Conservation (phyloP, 2,113 vertebrate genomes). For the Amphiprion percula region DNA sequence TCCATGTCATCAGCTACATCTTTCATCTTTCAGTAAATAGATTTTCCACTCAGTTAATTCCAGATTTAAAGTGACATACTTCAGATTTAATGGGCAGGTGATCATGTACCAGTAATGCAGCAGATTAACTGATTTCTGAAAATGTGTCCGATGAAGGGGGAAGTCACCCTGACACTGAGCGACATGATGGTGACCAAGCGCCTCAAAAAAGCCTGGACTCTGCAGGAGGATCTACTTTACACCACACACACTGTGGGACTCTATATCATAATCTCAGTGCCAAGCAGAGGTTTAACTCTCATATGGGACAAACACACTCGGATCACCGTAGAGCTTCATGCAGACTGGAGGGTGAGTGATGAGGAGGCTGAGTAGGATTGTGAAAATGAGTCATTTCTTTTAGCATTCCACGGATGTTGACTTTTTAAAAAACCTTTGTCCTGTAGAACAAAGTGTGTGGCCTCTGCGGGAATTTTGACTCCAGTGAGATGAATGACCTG, state of each 20-base stretch:
- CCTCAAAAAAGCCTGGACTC: conserved; percentile 9
- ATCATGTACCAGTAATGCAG: background rate
- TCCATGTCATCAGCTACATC: background rate
- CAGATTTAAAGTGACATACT: background rate
- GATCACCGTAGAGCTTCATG: conserved; percentile 80
- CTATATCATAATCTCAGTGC: conserved; percentile 84
- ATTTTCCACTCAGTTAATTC: background rate
- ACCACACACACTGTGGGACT: conserved; percentile 85
- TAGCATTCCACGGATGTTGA: background rate
- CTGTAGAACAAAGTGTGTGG: conserved; percentile 86
- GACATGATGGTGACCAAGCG: conserved; percentile 72
- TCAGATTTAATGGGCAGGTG: background rate
- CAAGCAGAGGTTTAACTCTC: conserved; percentile 78
- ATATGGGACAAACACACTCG: conserved; percentile 91
- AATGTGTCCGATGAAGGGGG: conserved; percentile 51
- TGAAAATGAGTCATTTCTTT: background rate
- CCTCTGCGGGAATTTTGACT: conserved; percentile 91
- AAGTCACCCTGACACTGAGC: conserved; percentile 68
- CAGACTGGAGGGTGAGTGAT: conserved; percentile 82
- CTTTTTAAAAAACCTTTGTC: background rate
- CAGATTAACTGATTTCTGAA: background rate
- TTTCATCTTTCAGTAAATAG: background rate
- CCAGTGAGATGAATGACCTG: conserved; percentile 87
- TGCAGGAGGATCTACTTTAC: conserved; percentile 65
- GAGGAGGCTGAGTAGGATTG: background rate